Conservation (phyloP, 2,113 vertebrate species). For the Pelusios castaneus region DNA sequence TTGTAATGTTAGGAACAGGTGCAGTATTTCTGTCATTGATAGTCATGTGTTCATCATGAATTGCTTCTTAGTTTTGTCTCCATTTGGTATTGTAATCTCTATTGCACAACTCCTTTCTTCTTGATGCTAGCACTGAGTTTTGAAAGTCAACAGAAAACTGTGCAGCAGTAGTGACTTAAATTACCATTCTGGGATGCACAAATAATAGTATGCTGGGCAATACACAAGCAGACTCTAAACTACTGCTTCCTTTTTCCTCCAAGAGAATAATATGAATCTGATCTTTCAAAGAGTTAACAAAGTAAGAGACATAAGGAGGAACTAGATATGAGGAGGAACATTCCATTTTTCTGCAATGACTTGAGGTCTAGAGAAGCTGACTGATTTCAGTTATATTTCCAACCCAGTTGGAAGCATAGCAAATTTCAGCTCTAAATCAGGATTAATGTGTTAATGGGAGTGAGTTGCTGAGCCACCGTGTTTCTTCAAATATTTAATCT, state of each 20-base stretch:
- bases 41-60: not conserved
- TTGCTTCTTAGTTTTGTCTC: conserved; percentile 4
- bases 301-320: not conserved
- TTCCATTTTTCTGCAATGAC: not conserved
- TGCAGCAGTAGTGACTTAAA: not conserved
- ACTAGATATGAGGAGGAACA: rapidly evolving
- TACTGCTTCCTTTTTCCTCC: not conserved
- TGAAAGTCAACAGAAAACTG: not conserved
- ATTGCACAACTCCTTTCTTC: not conserved
- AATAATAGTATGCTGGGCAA: not conserved
- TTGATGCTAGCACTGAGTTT: not conserved
- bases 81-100: not conserved
- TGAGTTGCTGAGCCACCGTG: not conserved
- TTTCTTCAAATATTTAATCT: conserved; percentile 15
- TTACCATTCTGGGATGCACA: not conserved
- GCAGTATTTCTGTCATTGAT: conserved; percentile 25
- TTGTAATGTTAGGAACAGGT: conserved; percentile 25
- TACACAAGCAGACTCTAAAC: not conserved
- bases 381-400: not conserved
- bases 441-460: not conserved
- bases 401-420: not conserved
- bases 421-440: not conserved
- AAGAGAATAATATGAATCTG: not conserved
- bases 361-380: rapidly evolving
- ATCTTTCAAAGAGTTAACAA: not conserved